Conservation (phyloP, 1,140 invertebrate species). For the Rhizoglyphus robini region DNA sequence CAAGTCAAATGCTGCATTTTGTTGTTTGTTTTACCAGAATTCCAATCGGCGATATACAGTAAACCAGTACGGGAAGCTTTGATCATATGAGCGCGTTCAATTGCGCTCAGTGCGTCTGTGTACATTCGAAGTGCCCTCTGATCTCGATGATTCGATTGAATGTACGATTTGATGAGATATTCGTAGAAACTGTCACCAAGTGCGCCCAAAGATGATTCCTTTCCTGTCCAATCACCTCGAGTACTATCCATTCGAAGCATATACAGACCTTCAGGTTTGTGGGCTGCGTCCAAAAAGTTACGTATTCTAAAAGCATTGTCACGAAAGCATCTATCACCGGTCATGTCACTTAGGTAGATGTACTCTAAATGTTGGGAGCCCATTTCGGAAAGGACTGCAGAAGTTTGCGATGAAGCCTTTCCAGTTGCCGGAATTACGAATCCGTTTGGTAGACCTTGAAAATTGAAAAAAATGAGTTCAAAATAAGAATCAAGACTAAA, state of each 20-base stretch:
- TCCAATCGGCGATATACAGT: slow-evolving; percentile 81
- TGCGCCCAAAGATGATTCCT: slow-evolving; percentile 79
- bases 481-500: neutral
- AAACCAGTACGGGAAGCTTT: slow-evolving; percentile 55
- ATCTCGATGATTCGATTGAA: slow-evolving; percentile 68
- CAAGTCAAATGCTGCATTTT: slow-evolving; percentile 99
- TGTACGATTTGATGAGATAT: slow-evolving; percentile 89
- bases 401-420: slow-evolving; percentile 82
- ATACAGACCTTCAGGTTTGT: slow-evolving; percentile 86
- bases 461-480: slow-evolving; percentile 30
- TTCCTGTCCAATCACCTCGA: slow-evolving; percentile 68
- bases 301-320: slow-evolving; percentile 66
- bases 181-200: slow-evolving; percentile 98
- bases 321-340: slow-evolving; percentile 73
- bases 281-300: slow-evolving; percentile 52
- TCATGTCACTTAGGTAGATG: slow-evolving; percentile 82
- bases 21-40: slow-evolving; percentile 78
- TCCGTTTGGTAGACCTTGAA: slow-evolving; percentile 88
- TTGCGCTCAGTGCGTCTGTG: slow-evolving; percentile 64
- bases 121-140: slow-evolving; percentile 77
- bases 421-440: slow-evolving; percentile 70
- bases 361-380: slow-evolving; percentile 95
- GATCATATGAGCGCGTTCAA: slow-evolving; percentile 46
- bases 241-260: slow-evolving; percentile 92
- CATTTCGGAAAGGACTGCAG: slow-evolving; percentile 90